These are phyloP conservation scores for Colletes collaris DNA, from an alignment of 2,888 invertebrate species.

Conservation along the genomic window DNA sequence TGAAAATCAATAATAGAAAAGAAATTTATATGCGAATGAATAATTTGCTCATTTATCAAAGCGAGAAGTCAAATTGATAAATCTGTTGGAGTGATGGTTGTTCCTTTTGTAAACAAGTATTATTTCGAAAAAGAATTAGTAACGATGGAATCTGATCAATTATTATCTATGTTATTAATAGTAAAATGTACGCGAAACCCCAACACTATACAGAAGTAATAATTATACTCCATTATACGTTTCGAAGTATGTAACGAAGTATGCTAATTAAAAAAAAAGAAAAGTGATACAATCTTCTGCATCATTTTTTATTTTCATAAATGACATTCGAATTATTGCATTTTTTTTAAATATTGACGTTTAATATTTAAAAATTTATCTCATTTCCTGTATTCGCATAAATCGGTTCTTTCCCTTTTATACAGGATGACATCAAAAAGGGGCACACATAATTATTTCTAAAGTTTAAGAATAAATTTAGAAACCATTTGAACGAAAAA, in stretches of 20 bases:
- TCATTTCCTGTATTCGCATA: slow-evolving; percentile 20
- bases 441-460: not conserved
- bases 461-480: not conserved
- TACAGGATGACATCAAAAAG: no score
- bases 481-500: not conserved
- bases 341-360: slow-evolving; percentile 11
- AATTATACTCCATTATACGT: no score
- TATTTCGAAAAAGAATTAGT: not conserved
- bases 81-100: not conserved
- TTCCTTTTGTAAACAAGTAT: slow-evolving; percentile 6
- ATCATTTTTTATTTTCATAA: not conserved
- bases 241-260: no score
- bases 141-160: no score
- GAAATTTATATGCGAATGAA: not conserved
- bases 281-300: no score
- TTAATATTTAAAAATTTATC: slow-evolving; percentile 10
- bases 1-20: not conserved
- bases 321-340: slow-evolving; percentile 7
- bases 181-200: no score
- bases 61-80: not conserved
- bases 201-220: no score
- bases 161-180: no score
- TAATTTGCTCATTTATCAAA: not conserved
- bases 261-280: no score
- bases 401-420: slow-evolving; percentile 21